phyloP scores from a whole-genome alignment of 1,140 invertebrate genomes.

The Megathymus violae region DNA sequence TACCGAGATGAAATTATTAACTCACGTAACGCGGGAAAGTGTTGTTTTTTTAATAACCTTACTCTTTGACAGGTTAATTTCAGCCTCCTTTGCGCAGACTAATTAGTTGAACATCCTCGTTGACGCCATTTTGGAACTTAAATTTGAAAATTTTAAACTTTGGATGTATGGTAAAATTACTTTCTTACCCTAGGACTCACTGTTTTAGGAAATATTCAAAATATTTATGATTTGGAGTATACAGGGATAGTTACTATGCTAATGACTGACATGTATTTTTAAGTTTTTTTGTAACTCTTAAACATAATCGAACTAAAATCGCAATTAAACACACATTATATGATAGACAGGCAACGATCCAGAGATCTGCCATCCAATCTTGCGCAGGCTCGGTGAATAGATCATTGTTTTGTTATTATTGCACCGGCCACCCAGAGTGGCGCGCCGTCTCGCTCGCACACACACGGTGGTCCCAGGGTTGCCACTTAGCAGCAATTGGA shows the following conservation, averaged over 20 bases:
- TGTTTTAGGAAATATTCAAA: no score
- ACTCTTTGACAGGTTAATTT: constrained; percentile 38
- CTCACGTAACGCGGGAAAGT: constrained; percentile 39
- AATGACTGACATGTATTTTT: no score
- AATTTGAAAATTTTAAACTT: background rate
- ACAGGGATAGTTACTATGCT: no score
- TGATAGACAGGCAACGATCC: constrained; percentile 39
- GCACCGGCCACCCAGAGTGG: constrained; percentile 56
- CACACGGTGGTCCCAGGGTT: constrained; percentile 38
- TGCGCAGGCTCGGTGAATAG: constrained; percentile 51
- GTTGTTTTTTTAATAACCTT: constrained; percentile 35
- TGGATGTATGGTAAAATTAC: background rate
- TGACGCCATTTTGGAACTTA: constrained; percentile 24
- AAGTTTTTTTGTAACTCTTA: background rate
- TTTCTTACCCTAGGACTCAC: no score
- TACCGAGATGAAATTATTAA: constrained; percentile 43
- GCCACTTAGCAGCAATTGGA: no score
- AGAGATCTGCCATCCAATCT: constrained; percentile 54
- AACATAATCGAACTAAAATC: constrained; percentile 22
- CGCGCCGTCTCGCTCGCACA: constrained; percentile 44
- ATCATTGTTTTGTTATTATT: constrained; percentile 58
- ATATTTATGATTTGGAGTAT: no score
- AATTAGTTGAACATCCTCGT: constrained; percentile 28
- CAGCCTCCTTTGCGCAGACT: constrained; percentile 34
- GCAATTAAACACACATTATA: constrained; percentile 33